phyloP scores from a whole-genome alignment of 2,113 vertebrate species.

The Calidris pugnax region DNA sequence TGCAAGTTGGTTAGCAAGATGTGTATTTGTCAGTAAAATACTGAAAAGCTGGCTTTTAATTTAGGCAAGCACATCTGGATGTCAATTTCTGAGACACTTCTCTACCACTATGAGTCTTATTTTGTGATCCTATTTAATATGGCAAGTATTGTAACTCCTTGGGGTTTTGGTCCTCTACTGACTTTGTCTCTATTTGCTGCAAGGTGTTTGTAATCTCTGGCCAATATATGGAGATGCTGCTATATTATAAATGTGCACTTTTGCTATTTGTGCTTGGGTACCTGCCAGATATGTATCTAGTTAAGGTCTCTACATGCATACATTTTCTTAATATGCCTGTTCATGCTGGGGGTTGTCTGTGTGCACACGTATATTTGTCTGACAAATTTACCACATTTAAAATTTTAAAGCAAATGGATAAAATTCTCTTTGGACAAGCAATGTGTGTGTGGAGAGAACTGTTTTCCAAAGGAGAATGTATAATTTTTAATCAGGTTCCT shows the following conservation, averaged over 20 bases:
- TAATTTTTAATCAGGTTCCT: neutral
- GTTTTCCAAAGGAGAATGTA: neutral
- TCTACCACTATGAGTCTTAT: neutral
- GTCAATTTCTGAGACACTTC: neutral
- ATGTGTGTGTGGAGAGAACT: neutral
- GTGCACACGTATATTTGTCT: neutral
- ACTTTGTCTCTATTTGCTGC: neutral
- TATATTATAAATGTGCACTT: neutral
- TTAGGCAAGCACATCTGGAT: neutral
- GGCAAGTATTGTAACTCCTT: neutral
- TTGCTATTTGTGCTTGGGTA: neutral
- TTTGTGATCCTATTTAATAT: neutral
- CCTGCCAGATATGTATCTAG: neutral
- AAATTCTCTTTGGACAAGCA: neutral
- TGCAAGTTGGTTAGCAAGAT: neutral
- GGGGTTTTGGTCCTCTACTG: neutral
- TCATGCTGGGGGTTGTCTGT: accelerated
- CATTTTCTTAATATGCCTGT: neutral
- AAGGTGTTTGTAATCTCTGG: neutral
- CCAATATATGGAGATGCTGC: neutral
- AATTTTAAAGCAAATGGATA: neutral
- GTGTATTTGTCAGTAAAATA: neutral
- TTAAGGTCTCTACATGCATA: neutral
- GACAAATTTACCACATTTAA: neutral
- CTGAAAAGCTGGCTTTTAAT: neutral